These are phyloP conservation scores for Cirrhinus mrigala DNA, from an alignment of 2,797 vertebrate genomes.

Conservation along the genomic window DNA sequence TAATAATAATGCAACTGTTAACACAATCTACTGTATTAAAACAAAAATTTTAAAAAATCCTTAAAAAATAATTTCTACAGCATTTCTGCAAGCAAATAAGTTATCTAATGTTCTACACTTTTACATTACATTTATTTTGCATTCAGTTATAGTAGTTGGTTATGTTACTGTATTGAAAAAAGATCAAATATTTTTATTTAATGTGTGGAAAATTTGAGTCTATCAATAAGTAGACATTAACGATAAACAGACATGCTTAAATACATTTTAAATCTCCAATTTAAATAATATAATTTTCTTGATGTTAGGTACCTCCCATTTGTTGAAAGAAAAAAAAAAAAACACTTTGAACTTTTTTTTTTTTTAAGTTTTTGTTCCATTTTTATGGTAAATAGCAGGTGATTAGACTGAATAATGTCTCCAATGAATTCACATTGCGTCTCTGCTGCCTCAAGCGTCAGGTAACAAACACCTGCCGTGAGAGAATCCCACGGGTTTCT, in stretches of 20 bases:
- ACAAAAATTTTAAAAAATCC: no score
- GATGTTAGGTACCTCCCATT: background rate
- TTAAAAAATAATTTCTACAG: no score
- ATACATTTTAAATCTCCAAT: background rate
- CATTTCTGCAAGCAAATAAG: no score
- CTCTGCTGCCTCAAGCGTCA: conserved; percentile 29
- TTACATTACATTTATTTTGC: background rate
- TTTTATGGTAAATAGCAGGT: background rate
- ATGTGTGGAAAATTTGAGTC: background rate
- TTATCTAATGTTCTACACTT: background rate
- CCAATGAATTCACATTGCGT: background rate
- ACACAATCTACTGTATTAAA: no score
- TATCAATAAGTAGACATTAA: background rate
- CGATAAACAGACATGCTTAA: background rate
- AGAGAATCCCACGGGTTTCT: background rate
- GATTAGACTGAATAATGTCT: background rate
- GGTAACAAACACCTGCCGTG: conserved; percentile 42
- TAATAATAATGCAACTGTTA: no score
- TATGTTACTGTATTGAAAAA: background rate
- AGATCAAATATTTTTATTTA: background rate
- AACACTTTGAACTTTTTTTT: no score
- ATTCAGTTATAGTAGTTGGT: background rate
- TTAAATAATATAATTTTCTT: background rate
- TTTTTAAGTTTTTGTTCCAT: no score
- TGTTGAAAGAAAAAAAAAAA: background rate